phyloP scores from a whole-genome alignment of 2,888 invertebrate species.

The Schizaphis graminum region DNA sequence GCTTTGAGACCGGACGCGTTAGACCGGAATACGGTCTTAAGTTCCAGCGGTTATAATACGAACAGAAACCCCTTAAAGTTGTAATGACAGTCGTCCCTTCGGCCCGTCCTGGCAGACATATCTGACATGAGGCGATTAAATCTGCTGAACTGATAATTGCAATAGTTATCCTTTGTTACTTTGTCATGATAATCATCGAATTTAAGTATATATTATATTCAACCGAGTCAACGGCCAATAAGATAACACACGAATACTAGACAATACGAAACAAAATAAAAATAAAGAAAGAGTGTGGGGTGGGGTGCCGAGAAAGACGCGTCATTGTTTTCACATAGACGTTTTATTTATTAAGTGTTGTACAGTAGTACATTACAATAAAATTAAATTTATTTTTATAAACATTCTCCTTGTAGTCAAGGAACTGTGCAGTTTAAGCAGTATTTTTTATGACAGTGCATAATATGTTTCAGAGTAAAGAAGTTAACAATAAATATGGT shows the following conservation, averaged over 20 bases:
- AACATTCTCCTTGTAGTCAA: not conserved
- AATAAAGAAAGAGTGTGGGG: not conserved
- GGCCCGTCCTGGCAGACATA: not conserved
- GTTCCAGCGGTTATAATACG: not conserved
- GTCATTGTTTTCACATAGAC: not conserved
- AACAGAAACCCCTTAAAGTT: not conserved
- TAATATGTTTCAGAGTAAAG: not conserved
- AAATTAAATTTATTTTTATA: not conserved
- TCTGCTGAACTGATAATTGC: not conserved
- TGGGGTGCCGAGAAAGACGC: not conserved
- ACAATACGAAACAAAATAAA: slow-evolving; percentile 8
- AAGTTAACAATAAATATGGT: not conserved
- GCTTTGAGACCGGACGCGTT: not conserved
- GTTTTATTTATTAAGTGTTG: not conserved
- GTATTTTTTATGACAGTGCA: not conserved
- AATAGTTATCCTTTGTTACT: not conserved
- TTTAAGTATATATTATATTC: not conserved
- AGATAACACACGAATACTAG: not conserved
- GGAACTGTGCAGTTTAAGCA: not conserved
- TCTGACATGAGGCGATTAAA: not conserved
- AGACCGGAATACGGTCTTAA: slow-evolving; percentile 1
- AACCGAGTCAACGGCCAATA: not conserved
- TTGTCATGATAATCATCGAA: not conserved
- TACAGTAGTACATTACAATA: not conserved
- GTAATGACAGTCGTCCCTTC: not conserved